A percentile compares a stretch with the other conserved stretches of the same genome.
Conservation (phyloP, 1,140 invertebrate species). For the Drosophila takahashii region DNA sequence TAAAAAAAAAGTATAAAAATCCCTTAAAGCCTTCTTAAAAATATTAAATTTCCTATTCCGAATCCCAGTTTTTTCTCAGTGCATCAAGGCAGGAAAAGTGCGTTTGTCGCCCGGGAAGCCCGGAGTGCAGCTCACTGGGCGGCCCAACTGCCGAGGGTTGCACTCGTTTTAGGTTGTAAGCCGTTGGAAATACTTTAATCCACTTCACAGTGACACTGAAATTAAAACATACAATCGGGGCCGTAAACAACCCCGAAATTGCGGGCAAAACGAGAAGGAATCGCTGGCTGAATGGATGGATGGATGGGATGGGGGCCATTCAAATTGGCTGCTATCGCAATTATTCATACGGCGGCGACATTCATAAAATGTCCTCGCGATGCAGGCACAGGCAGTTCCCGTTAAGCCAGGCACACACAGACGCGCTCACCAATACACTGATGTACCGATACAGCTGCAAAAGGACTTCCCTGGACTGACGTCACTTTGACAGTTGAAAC, state of each 20-base stretch:
- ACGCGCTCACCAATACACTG: conserved; percentile 10
- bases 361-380: conserved; percentile 77
- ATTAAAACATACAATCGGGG: conserved; percentile 62
- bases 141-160: conserved; percentile 53
- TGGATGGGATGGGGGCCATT: conserved; percentile 50
- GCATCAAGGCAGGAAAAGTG: conserved; percentile 36
- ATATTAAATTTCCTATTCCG: neutral
- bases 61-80: neutral
- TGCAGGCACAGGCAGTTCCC: conserved; percentile 22
- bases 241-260: conserved; percentile 58
- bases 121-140: conserved; percentile 55
- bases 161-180: conserved; percentile 79
- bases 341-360: conserved; percentile 81
- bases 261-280: conserved; percentile 17
- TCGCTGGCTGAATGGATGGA: neutral
- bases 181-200: conserved; percentile 81
- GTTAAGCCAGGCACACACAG: conserved; percentile 34
- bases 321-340: conserved; percentile 83
- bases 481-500: conserved; percentile 80
- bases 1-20: too few relatives aligned
- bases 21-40: neutral
- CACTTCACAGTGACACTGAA: conserved; percentile 81
- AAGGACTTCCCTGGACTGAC: conserved; percentile 48
- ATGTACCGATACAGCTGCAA: conserved; percentile 1
- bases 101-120: conserved; percentile 35